Evolutionary conservation across 2,113 vertebrate genomes (phyloP).

Genomic region (Hymenochirus boettgeri): DNA sequence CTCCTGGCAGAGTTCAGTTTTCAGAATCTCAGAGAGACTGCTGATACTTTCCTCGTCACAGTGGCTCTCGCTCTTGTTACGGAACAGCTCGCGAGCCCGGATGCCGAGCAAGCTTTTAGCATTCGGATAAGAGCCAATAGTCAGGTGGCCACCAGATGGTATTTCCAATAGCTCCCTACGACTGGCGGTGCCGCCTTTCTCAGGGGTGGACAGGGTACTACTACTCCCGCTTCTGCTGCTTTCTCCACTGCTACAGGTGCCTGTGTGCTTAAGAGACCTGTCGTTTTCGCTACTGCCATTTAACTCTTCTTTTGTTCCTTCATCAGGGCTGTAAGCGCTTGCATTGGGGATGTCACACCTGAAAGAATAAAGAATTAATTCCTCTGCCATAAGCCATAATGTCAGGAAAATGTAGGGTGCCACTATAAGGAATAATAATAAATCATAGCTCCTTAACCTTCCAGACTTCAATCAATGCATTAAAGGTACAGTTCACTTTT

Average conservation of each 20-base stretch:
- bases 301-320: conserved; percentile 51
- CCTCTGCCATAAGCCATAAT: no score
- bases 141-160: conserved; percentile 64
- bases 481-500: no score
- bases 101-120: conserved; percentile 92
- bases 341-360: conserved; percentile 41
- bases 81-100: conserved; percentile 91
- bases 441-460: no score
- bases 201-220: conserved; percentile 13
- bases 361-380: background rate
- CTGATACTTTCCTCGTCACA: conserved; percentile 79
- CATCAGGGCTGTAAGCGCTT: conserved; percentile 32
- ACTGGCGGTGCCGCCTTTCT: conserved; percentile 39
- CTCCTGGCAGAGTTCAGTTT: conserved; percentile 80
- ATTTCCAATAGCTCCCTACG: conserved; percentile 70
- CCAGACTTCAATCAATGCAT: no score
- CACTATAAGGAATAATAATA: no score
- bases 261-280: conserved; percentile 40
- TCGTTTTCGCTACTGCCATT: conserved; percentile 56
- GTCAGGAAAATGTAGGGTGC: no score
- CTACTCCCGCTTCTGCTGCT: conserved; percentile 50
- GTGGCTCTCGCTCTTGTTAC: conserved; percentile 94
- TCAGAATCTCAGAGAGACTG: conserved; percentile 77
- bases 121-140: conserved; percentile 89
- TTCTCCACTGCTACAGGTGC: conserved; percentile 49